Evolutionary conservation across 2,797 vertebrate genomes (phyloP), one percentile per base, ranked within the genome.

Genomic region (Xiphophorus birchmanni): DNA sequence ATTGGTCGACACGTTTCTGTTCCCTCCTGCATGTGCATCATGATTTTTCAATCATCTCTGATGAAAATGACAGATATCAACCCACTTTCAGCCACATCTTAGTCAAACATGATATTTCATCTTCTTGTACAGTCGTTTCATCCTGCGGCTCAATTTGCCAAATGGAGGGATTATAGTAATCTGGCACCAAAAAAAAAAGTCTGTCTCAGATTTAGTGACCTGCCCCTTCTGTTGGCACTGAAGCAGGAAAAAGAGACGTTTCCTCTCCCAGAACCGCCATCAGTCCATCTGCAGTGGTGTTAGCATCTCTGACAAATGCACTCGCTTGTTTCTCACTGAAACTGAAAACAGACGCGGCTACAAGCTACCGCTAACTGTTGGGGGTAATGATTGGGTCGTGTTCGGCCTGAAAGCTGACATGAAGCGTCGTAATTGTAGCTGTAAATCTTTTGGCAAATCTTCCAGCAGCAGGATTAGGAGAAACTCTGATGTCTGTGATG

Each of bases 161-260:
- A 94, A 88, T 84, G 85, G 80, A 81, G 65, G 89, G 92, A 95
- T 95, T 95, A 93, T 86, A 80, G 83, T 92, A 93, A 94, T 94
- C 92, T 91, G 89, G 86, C 86, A 82, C 63, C 32, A 77, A 88
- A 84, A 89, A 32, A 4, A 85, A 90, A 83, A 81, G 87, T 90
- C 85, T 80, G 80, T 80, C 86, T 83, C 89, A 86, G 85, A 91
- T 91, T 82, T 73, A 86, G 75, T 77, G 84, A 82, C 82, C 73
- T 80, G 85, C 87, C 82, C 85, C 88, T 83, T 80, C 84, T 89
- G 85, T 87, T 75, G 60, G 87, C 78, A 73, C 67, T 29, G 42
- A 77, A 29, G 67, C 73, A 21, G 56, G 80, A 69, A 60, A 21
- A 67, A 76, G 58, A 13, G 48, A 85, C 32, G 63, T 74, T 47